Evolutionary conservation across 23 tunicate species (phyloP), one percentile per base, ranked within the genome.

Genomic region (Trididemnum clinides): DNA sequence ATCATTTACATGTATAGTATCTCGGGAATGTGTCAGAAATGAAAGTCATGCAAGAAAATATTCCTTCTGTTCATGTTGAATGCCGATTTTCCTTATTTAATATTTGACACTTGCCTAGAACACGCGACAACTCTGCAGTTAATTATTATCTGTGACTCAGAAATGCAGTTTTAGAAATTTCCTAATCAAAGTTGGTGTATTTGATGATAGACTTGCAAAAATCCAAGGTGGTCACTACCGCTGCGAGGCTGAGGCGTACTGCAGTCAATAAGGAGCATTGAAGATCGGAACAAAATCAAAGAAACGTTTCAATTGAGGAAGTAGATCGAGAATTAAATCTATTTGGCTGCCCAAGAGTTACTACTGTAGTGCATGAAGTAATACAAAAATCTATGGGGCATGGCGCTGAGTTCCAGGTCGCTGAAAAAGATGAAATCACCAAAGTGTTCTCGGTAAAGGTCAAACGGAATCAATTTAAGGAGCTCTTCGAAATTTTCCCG

Each of bases 191-290:
- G 5, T 15, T 59, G 25, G 22, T 59, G 66, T 59, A 59, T 25
- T 59, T 59, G 25, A n/a, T 59, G 27, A 59, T 59, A n/a, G 66
- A 12, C 25, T n/a, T 4, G 22, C 22, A 59, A n/a, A 59, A 59
- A 25, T 59, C 25, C 66, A 59, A 59, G 25, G 20, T 28, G 25
- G 20, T 12, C 22, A 59, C 21, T 25, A 28, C 66, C 3, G 25
- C 66, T 59, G 20, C 66, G 75, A 69, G 31, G 75, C 75, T 30
- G 7, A 26, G 31, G 81, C 70, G 39, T 32, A 44, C 31, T 75
- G 81, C 64, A 75, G 27, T 70, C 81, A 75, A 75, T 75, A 75
- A 21, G 81, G 31, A 75, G 81, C 81, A 75, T 75, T 38, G 34
- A 75, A 75, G 22, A 44, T 26, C 19, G 71, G 15, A 3, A 75